Percentiles rank a stretch among this genome's conserved stretches.
Evolutionary conservation across 2,888 invertebrate species (phyloP).

Genomic region (Amphipyra tragopoginis): DNA sequence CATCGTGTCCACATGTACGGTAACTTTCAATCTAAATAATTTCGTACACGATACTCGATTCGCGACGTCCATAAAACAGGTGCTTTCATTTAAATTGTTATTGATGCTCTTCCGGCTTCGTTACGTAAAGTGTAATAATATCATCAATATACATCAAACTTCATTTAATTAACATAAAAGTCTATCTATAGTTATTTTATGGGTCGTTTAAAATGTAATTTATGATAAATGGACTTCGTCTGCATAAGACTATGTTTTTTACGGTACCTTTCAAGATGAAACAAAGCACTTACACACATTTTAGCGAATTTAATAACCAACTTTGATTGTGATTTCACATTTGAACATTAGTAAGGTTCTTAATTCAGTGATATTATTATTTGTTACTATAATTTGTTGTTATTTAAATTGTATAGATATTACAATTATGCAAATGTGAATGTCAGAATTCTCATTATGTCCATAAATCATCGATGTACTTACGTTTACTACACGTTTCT

Average conservation of each 20-base stretch:
- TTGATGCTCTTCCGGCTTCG: slow-evolving; percentile 55
- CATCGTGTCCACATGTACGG: slow-evolving; percentile 6
- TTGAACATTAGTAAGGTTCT: no score
- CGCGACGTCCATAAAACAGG: slow-evolving; percentile 58
- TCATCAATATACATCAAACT: slow-evolving; percentile 50
- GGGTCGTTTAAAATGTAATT: slow-evolving; percentile 40
- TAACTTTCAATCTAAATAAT: slow-evolving; percentile 61
- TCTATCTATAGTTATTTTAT: slow-evolving; percentile 42
- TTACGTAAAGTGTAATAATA: slow-evolving; percentile 50
- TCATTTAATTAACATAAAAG: slow-evolving; percentile 55
- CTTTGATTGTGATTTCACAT: no score
- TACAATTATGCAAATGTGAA: slow-evolving; percentile 14
- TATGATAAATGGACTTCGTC: slow-evolving; percentile 39
- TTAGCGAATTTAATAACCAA: no score
- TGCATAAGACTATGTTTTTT: slow-evolving; percentile 8
- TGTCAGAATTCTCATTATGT: slow-evolving; percentile 4
- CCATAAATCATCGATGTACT: slow-evolving; percentile 30
- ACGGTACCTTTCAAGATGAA: slow-evolving; percentile 2
- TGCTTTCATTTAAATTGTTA: slow-evolving; percentile 71
- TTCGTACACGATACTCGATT: slow-evolving; percentile 66
- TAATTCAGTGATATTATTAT: no score
- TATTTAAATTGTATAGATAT: neutral
- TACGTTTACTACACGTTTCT: slow-evolving; percentile 11
- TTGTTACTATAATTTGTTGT: no score
- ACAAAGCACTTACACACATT: neutral